Evolutionary conservation across 2,888 invertebrate genomes (phyloP).

Genomic region (Agrilus mali): DNA sequence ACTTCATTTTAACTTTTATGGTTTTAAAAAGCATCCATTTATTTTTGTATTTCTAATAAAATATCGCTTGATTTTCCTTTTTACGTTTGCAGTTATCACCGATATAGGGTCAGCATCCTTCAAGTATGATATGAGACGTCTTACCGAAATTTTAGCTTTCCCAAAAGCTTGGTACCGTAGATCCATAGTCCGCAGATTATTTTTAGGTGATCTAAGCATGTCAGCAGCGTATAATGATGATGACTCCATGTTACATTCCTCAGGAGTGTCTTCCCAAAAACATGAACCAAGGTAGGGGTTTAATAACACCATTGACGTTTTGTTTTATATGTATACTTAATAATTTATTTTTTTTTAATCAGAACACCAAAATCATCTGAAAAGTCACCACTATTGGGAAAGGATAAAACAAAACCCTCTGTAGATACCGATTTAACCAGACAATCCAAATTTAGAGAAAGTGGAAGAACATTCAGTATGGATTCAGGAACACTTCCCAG

Average conservation of each 20-base stretch:
- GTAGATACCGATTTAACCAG: slow-evolving; percentile 40
- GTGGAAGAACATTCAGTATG: slow-evolving; percentile 43
- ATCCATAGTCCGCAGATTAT: slow-evolving; percentile 82
- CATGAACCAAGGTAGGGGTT: slow-evolving; percentile 10
- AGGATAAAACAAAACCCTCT: slow-evolving; percentile 45
- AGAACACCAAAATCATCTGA: slow-evolving; percentile 17
- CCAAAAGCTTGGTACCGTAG: slow-evolving; percentile 98
- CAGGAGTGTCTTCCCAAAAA: slow-evolving; percentile 10
- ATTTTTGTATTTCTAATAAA: no score
- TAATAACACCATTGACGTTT: no score
- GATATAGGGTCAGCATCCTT: slow-evolving; percentile 94
- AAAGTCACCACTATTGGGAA: slow-evolving; percentile 31
- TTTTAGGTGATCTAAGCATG: slow-evolving; percentile 83
- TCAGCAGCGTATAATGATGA: slow-evolving; percentile 28
- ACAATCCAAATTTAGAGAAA: slow-evolving; percentile 38
- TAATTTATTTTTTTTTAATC: not conserved
- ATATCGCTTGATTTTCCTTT: slow-evolving; percentile 2
- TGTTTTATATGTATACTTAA: no score
- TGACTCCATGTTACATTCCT: slow-evolving; percentile 12
- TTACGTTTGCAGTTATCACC: slow-evolving; percentile 58
- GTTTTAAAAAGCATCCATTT: no score
- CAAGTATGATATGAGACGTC: slow-evolving; percentile 95
- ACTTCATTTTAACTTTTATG: no score
- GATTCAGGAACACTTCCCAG: slow-evolving; percentile 38
- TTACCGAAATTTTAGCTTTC: slow-evolving; percentile 94